Conservation (phyloP, 37 sponge, comb jelly and placozoan genomes). For the Chondrilla cf. caribensis region DNA sequence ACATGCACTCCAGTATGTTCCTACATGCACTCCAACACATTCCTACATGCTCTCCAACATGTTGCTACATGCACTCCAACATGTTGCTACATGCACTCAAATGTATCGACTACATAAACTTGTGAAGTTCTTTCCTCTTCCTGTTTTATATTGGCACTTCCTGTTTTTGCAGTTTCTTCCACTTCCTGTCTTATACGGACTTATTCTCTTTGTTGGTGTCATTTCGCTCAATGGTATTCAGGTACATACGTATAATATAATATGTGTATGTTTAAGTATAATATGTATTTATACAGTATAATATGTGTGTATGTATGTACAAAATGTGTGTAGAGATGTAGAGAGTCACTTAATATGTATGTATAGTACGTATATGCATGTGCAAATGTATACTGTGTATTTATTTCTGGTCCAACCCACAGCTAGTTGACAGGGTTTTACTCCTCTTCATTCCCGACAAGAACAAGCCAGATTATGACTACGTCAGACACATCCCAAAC, state of each 20-base stretch:
- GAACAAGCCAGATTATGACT: conserved; percentile 74
- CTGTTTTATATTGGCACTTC: background rate
- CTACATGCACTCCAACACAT: background rate
- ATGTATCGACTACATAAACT: no score
- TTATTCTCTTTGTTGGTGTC: conserved; percentile 85
- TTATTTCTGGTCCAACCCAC: background rate
- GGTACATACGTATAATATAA: no score
- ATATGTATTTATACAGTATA: no score
- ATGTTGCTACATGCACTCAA: no score
- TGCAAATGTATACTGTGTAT: no score
- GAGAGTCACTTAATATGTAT: no score
- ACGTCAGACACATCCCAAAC: conserved; percentile 76
- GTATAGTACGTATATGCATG: no score
- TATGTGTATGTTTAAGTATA: no score
- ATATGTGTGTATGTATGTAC: no score
- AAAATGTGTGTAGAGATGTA: no score
- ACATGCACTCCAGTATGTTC: background rate
- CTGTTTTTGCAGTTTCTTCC: conserved; percentile 52
- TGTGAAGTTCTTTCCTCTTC: background rate
- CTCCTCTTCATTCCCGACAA: conserved; percentile 78
- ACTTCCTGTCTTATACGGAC: conserved; percentile 82
- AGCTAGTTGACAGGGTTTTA: conserved; percentile 65
- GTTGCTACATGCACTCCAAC: no score
- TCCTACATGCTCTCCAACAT: background rate
- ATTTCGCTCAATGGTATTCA: conserved; percentile 71